Conservation (phyloP, 2,113 vertebrate genomes). For the Hypanus sabinus region DNA sequence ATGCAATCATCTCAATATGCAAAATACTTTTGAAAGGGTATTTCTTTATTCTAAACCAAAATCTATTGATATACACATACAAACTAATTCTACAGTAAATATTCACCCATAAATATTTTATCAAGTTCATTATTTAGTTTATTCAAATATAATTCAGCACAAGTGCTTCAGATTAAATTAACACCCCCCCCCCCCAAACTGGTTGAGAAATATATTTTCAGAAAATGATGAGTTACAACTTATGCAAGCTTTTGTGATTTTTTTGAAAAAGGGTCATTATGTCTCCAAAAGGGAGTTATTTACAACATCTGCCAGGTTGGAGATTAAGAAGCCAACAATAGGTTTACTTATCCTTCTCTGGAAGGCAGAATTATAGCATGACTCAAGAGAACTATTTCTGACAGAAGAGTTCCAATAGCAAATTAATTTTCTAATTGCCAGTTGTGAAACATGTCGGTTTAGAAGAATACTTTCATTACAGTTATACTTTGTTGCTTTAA, state of each 20-base stretch:
- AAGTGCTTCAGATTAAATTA: neutral
- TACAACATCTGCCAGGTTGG: neutral
- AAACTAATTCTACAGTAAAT: neutral
- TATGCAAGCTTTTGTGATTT: neutral
- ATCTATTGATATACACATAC: neutral
- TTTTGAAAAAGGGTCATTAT: neutral
- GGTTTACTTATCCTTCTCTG: neutral
- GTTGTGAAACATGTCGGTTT: neutral
- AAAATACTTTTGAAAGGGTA: neutral
- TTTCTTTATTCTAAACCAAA: neutral
- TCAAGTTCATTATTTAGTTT: neutral
- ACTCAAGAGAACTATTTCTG: neutral
- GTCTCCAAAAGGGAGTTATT: neutral
- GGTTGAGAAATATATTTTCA: neutral
- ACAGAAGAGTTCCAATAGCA: neutral
- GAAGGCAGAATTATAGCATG: neutral
- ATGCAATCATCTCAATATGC: neutral
- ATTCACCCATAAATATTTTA: neutral
- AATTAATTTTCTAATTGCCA: neutral
- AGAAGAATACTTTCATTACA: neutral
- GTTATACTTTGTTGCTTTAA: neutral
- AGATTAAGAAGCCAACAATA: neutral
- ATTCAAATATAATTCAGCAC: neutral
- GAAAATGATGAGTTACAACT: neutral
- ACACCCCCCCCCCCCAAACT: neutral